phyloP scores from a whole-genome alignment of 2,888 invertebrate species.

The Apotomis betuletana region DNA sequence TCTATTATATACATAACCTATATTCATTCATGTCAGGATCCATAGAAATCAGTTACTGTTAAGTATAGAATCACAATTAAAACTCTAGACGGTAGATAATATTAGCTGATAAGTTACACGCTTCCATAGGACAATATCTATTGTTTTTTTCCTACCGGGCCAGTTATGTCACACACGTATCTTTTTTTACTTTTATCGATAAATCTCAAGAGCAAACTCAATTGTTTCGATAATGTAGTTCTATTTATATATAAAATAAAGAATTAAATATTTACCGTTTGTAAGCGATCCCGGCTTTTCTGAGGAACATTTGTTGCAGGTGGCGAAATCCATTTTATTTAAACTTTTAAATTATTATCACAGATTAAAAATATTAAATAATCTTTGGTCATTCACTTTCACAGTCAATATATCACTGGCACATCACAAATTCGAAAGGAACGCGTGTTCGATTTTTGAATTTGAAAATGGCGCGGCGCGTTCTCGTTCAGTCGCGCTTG shows the following conservation, averaged over 20 bases:
- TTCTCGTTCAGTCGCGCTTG: constrained; percentile 59
- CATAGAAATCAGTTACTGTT: neutral
- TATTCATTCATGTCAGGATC: neutral
- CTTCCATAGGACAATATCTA: constrained; percentile 20
- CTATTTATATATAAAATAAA: neutral
- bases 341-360: constrained; percentile 61
- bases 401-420: constrained; percentile 57
- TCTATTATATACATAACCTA: neutral
- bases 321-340: constrained; percentile 63
- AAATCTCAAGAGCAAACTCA: neutral
- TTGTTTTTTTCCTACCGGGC: constrained; percentile 19
- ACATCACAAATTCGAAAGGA: constrained; percentile 51
- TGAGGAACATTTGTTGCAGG: constrained; percentile 65
- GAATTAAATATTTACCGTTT: constrained; percentile 60
- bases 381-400: constrained; percentile 52
- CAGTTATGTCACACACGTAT: constrained; percentile 15
- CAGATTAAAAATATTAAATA: constrained; percentile 62
- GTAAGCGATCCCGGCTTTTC: constrained; percentile 56
- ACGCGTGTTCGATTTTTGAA: constrained; percentile 37
- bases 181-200: neutral
- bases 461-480: constrained; percentile 45
- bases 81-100: neutral
- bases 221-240: neutral
- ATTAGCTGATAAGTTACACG: constrained; percentile 8
- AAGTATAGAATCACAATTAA: neutral